Evolutionary conservation across 2,113 vertebrate genomes (phyloP), one percentile per base, ranked within the genome.

Genomic region (Mesembrinibis cayennensis): DNA sequence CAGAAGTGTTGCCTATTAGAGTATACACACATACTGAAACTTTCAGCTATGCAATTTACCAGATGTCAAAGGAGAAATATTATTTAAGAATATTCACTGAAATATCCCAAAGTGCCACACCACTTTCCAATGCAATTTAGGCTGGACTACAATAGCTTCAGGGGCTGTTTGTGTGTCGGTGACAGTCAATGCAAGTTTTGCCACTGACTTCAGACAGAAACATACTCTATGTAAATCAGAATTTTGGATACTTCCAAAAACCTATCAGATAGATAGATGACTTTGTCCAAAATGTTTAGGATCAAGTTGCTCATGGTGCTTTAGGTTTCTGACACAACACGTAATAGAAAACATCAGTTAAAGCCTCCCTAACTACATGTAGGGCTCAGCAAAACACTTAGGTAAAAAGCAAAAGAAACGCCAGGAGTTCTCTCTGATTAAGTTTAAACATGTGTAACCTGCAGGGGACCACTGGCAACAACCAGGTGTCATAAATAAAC

Each of bases 131-230:
- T 14, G 47, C 20, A 87, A 84, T 87, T 93, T 82, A 52, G 36
- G 30, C 13, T 76, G 40, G 49, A 87, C 61, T 66, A 62, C 47
- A 85, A 89, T 26, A 93, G 45, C 42, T 92, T 87, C 47, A 65
- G 61, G 76, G 29, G 4, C 55, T 58, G 34, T 58, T 96, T 36
- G 25, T 30, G 10, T 74, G 56, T 45, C 22, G 6, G 47, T 34
- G 52, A 77, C 94, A 94, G 63, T 76, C 66, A 83, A 16, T 45
- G 47, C 23, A 86, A 73, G 14, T 93, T 94, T 90, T 82, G 47
- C n/a, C 42, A 50, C 19, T 42, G 71, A 45, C 9, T 72, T 94
- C 49, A 73, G 26, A 38, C 21, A 58, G 36, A 61, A 93, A 63
- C 16, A 87, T 5, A 77, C 7, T 27, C 22, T 61, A 45, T 3